Conservation (phyloP, 2,113 vertebrate species). For the Pseudorectes ferrugineus region DNA sequence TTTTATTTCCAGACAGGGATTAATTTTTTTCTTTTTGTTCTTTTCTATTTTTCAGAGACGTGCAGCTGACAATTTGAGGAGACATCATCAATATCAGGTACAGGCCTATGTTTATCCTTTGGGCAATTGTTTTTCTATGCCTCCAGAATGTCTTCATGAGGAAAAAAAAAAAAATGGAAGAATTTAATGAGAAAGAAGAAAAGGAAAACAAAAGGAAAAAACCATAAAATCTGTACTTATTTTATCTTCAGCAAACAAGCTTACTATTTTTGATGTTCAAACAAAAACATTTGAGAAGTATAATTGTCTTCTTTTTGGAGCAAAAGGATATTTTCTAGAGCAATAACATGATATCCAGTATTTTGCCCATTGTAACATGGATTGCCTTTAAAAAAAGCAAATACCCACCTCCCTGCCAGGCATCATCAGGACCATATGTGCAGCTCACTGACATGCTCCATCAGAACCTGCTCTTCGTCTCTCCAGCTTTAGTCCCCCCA, state of each 20-base stretch:
- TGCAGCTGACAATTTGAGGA: conserved; percentile 88
- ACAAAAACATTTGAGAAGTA: neutral
- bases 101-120: neutral
- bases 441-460: neutral
- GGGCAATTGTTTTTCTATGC: neutral
- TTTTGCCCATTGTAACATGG: neutral
- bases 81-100: conserved; percentile 95
- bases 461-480: neutral
- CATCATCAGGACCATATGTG: neutral
- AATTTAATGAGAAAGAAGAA: neutral
- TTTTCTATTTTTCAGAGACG: conserved; percentile 76
- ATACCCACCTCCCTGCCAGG: neutral
- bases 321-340: neutral
- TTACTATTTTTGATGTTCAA: neutral
- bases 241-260: neutral
- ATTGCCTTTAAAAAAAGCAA: neutral
- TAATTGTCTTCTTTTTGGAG: neutral
- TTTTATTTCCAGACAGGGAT: neutral
- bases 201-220: neutral
- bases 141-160: neutral
- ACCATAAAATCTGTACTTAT: neutral
- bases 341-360: neutral
- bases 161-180: neutral
- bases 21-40: neutral
- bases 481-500: neutral